Conservation (phyloP, 2,888 invertebrate species). For the Sarcophaga caerulescens region DNA sequence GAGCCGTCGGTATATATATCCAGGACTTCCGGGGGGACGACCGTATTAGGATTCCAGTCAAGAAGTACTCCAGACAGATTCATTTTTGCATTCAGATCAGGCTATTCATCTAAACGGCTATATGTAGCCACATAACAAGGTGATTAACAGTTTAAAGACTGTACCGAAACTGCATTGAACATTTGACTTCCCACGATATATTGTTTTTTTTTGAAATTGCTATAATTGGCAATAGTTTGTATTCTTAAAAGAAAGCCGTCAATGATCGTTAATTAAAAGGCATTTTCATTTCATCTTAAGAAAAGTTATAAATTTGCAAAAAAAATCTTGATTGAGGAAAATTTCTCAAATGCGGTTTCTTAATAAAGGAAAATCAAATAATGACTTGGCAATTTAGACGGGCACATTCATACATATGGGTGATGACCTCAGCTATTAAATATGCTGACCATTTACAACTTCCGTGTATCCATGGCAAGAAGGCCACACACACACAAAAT, state of each 20-base stretch:
- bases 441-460: constrained; percentile 13
- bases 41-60: too few species aligned
- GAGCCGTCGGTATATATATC: too few species aligned
- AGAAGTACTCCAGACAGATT: too few species aligned
- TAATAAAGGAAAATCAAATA: not conserved
- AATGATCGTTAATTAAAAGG: constrained; percentile 20
- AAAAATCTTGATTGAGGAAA: constrained; percentile 43
- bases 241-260: constrained; percentile 39
- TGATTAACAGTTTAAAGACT: too few species aligned
- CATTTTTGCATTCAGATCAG: too few species aligned
- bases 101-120: too few species aligned
- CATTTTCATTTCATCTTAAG: constrained; percentile 7
- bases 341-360: constrained; percentile 6
- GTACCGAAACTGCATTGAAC: too few species aligned
- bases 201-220: too few species aligned
- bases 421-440: constrained; percentile 20
- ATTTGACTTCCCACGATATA: too few species aligned
- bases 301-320: constrained; percentile 32
- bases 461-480: constrained; percentile 22
- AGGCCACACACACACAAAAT: constrained; percentile 28
- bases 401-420: not conserved
- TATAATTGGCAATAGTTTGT: constrained; percentile 42
- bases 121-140: too few species aligned
- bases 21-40: too few species aligned
- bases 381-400: not conserved